Base-by-base conservation (phyloP, 2,888 invertebrate species). In the Cheilosia soror region DNA sequence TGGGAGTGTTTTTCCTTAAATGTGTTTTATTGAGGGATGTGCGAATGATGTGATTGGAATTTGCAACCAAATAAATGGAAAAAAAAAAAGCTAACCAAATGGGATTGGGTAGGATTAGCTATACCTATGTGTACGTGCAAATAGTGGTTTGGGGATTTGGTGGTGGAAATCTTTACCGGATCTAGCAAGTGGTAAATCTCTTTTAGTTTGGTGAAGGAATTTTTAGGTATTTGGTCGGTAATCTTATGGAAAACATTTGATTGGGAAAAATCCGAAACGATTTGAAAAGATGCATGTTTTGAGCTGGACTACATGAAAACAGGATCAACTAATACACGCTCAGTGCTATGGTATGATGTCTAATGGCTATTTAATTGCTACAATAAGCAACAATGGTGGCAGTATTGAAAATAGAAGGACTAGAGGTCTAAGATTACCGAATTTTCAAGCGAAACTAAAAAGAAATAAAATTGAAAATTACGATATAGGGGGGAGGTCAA, bases 11-110 rank as follows among this genome's bases (percentile, higher is more conserved):
- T 71, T 44, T 55, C 33, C 15, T 65, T 77, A 66, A 78, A 72
- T 82, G 72, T 47, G 33, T 83, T 83, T 66, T 78, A 83, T 78
- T 73, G 78, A 73, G 72, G 73, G 66, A 78, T 78, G 78, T 68
- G 66, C 78, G 66, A 83, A 72, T 73, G 65, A 78, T 78, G 82
- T 68, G 82, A 68, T 82, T 68, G 62, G 66, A 72, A 83, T 72
- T 63, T 63, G 55, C 55, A 66, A 60, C 44, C 31, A 49, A 51
- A 51, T 11, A 40, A 55, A 49, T 4, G 20, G 20, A 13, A 49
- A 49, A 31, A 20, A 15, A 62, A 57, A 60, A 40, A 44, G 53
- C 63, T 15, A 37, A 57, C 27, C 5, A 73, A 63, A 75, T 49
- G 33, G 25, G 7, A 37, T 58, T 58, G 15, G 20, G 49, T 49